phyloP scores from a whole-genome alignment of 2,797 vertebrate genomes.

The Acanthurus tractus region DNA sequence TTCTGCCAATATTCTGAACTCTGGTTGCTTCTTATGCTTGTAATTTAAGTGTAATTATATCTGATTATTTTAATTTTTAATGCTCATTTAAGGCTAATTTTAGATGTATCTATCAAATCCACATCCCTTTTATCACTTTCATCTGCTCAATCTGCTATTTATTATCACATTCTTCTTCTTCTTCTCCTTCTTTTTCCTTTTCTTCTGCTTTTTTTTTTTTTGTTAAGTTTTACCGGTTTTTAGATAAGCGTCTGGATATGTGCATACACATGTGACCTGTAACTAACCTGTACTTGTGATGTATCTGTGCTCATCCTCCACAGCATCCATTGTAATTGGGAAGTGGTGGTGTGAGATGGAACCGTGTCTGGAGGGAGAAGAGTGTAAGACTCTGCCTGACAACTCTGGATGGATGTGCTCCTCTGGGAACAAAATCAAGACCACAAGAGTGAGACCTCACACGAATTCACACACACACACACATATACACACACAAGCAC shows the following conservation, averaged over 20 bases:
- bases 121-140: neutral
- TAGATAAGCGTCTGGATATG: neutral
- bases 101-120: neutral
- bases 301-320: slow-evolving; percentile 56
- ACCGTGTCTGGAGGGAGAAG: slow-evolving; percentile 96
- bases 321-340: slow-evolving; percentile 97
- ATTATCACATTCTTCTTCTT: neutral
- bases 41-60: neutral
- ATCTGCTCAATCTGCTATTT: neutral
- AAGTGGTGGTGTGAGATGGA: slow-evolving; percentile 99
- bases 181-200: too few species aligned
- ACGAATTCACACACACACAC: slow-evolving; percentile 16
- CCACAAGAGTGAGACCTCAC: slow-evolving; percentile 92
- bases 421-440: slow-evolving; percentile 98
- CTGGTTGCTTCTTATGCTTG: neutral
- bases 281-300: slow-evolving; percentile 37
- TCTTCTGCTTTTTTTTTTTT: neutral
- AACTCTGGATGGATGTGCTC: slow-evolving; percentile 99
- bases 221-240: neutral
- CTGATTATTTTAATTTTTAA: neutral
- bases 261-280: neutral
- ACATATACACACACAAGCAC: neutral
- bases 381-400: slow-evolving; percentile 97
- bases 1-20: slow-evolving; percentile 19
- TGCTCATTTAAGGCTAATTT: neutral